These are phyloP conservation scores for Melolontha melolontha DNA, from an alignment of 2,888 invertebrate species.

Conservation along the genomic window DNA sequence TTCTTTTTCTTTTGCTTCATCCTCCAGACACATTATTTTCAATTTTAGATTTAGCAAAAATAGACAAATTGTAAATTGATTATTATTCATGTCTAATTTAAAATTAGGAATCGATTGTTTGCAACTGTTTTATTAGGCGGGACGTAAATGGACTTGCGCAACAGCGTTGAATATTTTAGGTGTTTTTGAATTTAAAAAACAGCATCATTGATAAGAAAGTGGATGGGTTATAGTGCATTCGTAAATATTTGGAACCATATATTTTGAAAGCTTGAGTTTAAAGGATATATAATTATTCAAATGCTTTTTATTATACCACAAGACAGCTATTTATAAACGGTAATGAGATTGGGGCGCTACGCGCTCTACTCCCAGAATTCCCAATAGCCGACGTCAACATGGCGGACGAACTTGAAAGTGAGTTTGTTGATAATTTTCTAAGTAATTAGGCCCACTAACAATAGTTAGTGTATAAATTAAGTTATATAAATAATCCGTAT, in stretches of 20 bases:
- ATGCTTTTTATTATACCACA: conserved; percentile 16
- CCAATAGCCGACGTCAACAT: conserved; percentile 74
- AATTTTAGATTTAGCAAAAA: neutral
- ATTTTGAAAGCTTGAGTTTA: neutral
- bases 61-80: conserved; percentile 12
- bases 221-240: conserved; percentile 3
- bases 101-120: conserved; percentile 44
- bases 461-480: neutral
- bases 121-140: conserved; percentile 50
- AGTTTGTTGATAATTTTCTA: conserved; percentile 65
- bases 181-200: conserved; percentile 48
- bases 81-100: neutral
- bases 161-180: conserved; percentile 43
- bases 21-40: conserved; percentile 25
- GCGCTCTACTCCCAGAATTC: conserved; percentile 57
- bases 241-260: conserved; percentile 4
- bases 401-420: conserved; percentile 85
- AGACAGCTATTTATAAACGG: conserved; percentile 48
- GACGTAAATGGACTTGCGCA: conserved; percentile 49
- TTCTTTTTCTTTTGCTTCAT: conserved; percentile 50
- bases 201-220: conserved; percentile 41
- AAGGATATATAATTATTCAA: neutral
- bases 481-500: conserved; percentile 1
- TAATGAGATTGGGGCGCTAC: conserved; percentile 49
- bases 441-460: conserved; percentile 4